Base-by-base conservation (phyloP, 2,888 invertebrate species). In the Neria commutata region DNA sequence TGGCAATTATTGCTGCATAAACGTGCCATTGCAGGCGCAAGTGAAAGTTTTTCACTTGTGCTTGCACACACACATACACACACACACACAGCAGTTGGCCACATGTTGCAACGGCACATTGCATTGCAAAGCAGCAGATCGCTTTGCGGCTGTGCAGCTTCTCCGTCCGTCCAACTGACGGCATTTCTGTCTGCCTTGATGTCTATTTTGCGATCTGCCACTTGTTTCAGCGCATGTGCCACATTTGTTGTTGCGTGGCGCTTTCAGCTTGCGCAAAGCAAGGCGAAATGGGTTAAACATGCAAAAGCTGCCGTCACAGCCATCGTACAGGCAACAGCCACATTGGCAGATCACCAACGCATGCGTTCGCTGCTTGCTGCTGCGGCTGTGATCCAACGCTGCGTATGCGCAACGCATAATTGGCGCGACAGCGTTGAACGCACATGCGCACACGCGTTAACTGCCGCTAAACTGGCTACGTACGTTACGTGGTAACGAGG, bases 11-110 rank as follows among this genome's bases (percentile, higher is more conserved):
- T n/a, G n/a, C n/a, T n/a, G n/a, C n/a, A n/a, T n/a, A n/a, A n/a
- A 1, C 11, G 23, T 16, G 29, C 17, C 34, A 11, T 25, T 34
- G 29, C 34, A 45, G 34, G 40, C n/a, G n/a, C 52, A 72, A 72
- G 72, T 75, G 75, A 72, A 72, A 72, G 75, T 72, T 73, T 72
- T 69, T 70, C 74, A 73, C 75, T 73, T 73, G 71, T 64, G 56
- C 66, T n/a, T 23, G 64, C 71, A 59, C n/a, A n/a, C n/a, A n/a
- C n/a, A n/a, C n/a, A n/a, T n/a, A n/a, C n/a, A n/a, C n/a, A n/a
- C n/a, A n/a, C n/a, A n/a, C n/a, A n/a, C n/a, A n/a, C n/a, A n/a
- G n/a, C n/a, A 37, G 37, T 37, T 11, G 37, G 14, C n/a, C n/a
- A n/a, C n/a, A n/a, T 60, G 46, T 56, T 61, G 53, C 49, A 70